phyloP scores from a whole-genome alignment of 2,888 invertebrate genomes.

The Ferdinandea cuprea region DNA sequence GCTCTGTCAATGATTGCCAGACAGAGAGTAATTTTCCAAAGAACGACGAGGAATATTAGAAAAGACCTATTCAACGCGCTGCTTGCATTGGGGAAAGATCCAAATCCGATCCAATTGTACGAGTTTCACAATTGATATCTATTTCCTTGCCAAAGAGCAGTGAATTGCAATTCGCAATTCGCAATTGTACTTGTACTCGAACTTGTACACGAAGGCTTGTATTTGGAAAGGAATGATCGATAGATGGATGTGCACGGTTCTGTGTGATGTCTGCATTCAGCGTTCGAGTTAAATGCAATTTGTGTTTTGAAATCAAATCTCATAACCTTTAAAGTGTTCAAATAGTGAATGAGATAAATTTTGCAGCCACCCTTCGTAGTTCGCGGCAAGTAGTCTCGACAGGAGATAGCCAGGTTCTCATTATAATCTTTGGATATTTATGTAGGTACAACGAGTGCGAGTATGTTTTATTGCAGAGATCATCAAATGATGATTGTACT shows the following conservation, averaged over 20 bases:
- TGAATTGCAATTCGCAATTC: conserved; percentile 28
- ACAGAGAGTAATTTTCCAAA: conserved; percentile 63
- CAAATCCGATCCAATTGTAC: conserved; percentile 57
- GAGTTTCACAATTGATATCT: conserved; percentile 45
- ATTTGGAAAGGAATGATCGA: conserved; percentile 60
- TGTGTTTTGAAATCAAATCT: conserved; percentile 61
- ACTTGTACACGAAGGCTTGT: conserved; percentile 7
- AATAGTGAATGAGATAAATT: conserved; percentile 57
- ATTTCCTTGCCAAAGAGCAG: conserved; percentile 9
- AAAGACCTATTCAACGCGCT: conserved; percentile 26
- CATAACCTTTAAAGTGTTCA: conserved; percentile 65
- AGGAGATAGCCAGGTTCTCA: conserved; percentile 39
- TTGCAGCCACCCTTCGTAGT: conserved; percentile 28
- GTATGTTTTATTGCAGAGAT: conserved; percentile 11
- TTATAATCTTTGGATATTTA: conserved; percentile 37
- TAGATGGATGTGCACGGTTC: conserved; percentile 21
- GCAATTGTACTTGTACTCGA: conserved; percentile 12
- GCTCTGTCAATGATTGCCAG: conserved; percentile 71
- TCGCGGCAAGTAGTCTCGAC: conserved; percentile 1
- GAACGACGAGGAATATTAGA: conserved; percentile 45
- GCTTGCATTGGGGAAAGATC: conserved; percentile 16
- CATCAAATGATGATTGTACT: conserved; percentile 37
- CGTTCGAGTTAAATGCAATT: conserved; percentile 62
- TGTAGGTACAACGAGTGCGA: not conserved
- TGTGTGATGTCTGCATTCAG: conserved; percentile 31